phyloP scores from a whole-genome alignment of 2,113 vertebrate species.

The Sigmodon hispidus region DNA sequence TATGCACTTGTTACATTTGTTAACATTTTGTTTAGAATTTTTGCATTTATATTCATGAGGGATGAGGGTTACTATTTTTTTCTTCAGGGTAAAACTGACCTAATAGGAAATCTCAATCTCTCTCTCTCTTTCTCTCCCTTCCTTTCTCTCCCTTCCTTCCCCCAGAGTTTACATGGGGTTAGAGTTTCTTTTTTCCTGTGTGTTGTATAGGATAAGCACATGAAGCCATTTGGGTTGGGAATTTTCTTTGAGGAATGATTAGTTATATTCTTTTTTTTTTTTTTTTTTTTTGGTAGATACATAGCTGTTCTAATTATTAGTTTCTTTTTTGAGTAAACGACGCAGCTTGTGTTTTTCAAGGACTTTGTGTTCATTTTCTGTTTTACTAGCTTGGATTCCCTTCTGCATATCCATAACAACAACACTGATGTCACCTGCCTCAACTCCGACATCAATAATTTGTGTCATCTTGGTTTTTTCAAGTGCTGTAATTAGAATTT shows the following conservation, averaged over 20 bases:
- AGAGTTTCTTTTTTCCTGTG: not conserved
- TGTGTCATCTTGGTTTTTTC: not conserved
- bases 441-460: not conserved
- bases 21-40: slow-evolving; percentile 17
- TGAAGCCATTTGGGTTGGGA: not conserved
- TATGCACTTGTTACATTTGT: not conserved
- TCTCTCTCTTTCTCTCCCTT: too few relatives aligned
- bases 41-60: not conserved
- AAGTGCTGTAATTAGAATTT: not conserved
- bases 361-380: not conserved
- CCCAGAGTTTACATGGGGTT: not conserved
- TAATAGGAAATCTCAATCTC: not conserved
- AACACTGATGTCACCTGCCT: not conserved
- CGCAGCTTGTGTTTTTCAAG: slow-evolving; percentile 11
- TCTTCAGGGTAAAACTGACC: not conserved
- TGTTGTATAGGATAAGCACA: not conserved
- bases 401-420: not conserved
- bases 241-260: not conserved
- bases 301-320: not conserved
- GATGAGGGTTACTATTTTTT: not conserved
- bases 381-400: not conserved
- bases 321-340: not conserved
- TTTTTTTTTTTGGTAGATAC: not conserved
- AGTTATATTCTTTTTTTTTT: not conserved
- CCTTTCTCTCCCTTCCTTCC: too few relatives aligned